These are phyloP conservation scores for Macropodus opercularis DNA, from an alignment of 2,797 vertebrate genomes.

Conservation along the genomic window DNA sequence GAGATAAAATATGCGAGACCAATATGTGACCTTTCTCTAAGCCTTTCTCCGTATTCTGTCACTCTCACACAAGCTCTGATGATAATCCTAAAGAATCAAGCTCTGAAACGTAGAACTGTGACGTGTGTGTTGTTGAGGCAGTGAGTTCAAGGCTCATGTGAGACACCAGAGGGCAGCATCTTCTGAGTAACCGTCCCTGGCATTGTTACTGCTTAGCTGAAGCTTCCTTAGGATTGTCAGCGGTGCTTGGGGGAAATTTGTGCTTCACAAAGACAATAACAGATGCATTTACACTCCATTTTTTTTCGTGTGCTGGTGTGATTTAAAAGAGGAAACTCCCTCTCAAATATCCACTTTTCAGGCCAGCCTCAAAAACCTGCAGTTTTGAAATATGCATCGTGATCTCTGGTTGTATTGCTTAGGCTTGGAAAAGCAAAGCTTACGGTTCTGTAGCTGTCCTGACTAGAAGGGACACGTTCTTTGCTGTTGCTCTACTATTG, in stretches of 20 bases:
- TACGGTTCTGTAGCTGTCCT: neutral
- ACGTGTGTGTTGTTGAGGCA: neutral
- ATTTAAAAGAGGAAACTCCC: slow-evolving; percentile 1
- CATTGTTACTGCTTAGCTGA: neutral
- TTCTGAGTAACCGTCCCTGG: slow-evolving; percentile 18
- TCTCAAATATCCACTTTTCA: neutral
- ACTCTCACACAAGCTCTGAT: slow-evolving; percentile 2
- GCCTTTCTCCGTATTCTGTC: slow-evolving; percentile 2
- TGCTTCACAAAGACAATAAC: neutral
- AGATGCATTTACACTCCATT: neutral
- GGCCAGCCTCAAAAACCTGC: neutral
- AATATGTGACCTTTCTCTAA: slow-evolving; percentile 2
- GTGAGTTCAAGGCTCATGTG: neutral
- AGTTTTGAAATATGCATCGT: neutral
- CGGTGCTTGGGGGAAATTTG: neutral
- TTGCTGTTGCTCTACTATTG: neutral
- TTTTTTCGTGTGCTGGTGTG: neutral
- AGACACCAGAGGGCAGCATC: slow-evolving; percentile 78
- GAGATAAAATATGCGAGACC: slow-evolving; percentile 13
- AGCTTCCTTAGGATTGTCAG: slow-evolving; percentile 3
- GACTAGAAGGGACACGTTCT: neutral
- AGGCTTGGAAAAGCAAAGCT: neutral
- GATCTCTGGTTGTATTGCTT: neutral
- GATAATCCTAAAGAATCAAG: neutral
- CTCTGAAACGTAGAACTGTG: neutral